Conservation (phyloP, 2,888 invertebrate genomes). For the Resseliella maxima region DNA sequence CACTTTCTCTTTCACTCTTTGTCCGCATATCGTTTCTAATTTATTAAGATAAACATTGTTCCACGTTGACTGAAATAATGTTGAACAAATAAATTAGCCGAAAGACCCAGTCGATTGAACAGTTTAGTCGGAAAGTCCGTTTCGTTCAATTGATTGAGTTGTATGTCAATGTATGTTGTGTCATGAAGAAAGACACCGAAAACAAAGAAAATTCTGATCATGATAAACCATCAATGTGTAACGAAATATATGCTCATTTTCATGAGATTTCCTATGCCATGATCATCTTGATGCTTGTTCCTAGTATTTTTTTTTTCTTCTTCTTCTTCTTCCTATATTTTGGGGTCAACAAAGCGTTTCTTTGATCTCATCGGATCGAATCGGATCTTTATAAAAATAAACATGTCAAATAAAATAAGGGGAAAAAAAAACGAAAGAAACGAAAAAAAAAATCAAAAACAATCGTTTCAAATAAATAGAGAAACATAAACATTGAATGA, state of each 20-base stretch:
- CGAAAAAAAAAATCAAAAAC: background rate
- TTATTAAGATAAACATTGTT: too few relatives aligned
- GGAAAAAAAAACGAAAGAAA: too few relatives aligned
- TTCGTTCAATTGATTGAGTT: too few relatives aligned
- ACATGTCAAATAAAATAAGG: too few relatives aligned
- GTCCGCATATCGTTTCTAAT: too few relatives aligned
- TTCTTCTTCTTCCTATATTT: background rate
- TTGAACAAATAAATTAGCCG: too few relatives aligned
- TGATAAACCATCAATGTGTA: background rate
- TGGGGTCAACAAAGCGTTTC: background rate
- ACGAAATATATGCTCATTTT: background rate
- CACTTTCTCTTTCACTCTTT: too few relatives aligned
- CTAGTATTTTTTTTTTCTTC: background rate
- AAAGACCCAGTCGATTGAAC: too few relatives aligned
- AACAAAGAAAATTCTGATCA: background rate
- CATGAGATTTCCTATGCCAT: background rate
- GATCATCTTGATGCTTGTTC: background rate
- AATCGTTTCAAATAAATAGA: background rate
- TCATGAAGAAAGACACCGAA: background rate
- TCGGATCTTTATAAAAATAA: too few relatives aligned
- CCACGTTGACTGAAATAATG: too few relatives aligned
- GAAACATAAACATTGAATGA: background rate
- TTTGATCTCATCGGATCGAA: constrained; percentile 1
- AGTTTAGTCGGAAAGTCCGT: too few relatives aligned
- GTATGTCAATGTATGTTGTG: too few relatives aligned